phyloP scores from a whole-genome alignment of 1,140 invertebrate species.

The Eumaeus atala region DNA sequence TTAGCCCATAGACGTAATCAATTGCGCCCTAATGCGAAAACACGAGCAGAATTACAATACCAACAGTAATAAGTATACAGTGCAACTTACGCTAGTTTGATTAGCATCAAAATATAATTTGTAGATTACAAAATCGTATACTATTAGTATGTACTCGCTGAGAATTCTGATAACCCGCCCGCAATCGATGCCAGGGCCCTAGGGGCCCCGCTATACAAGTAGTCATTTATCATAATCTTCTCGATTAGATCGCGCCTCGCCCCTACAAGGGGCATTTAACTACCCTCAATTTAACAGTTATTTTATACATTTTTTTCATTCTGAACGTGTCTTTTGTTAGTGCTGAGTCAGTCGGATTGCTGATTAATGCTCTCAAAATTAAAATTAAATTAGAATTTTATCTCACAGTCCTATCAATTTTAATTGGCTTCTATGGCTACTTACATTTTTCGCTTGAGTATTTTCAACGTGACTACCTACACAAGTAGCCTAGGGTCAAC shows the following conservation, averaged over 20 bases:
- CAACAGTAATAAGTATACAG: too few species aligned
- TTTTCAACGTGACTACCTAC: too few species aligned
- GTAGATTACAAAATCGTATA: conserved; percentile 10
- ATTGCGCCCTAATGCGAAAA: too few species aligned
- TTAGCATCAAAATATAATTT: conserved; percentile 7
- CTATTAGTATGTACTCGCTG: conserved; percentile 13
- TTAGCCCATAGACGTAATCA: too few species aligned
- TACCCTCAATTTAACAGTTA: conserved; percentile 66
- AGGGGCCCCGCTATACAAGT: conserved; percentile 18
- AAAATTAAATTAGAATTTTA: conserved; percentile 1
- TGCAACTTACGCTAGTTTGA: not conserved
- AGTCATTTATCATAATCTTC: conserved; percentile 67
- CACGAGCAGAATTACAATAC: too few species aligned
- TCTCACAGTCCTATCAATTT: not conserved
- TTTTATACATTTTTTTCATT: conserved; percentile 56
- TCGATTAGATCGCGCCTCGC: conserved; percentile 61
- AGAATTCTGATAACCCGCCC: conserved; percentile 18
- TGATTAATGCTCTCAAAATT: conserved; percentile 24
- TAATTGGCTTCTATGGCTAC: too few species aligned
- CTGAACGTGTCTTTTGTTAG: conserved; percentile 45
- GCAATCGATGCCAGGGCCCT: conserved; percentile 25
- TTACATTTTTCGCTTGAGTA: too few species aligned
- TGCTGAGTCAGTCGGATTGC: conserved; percentile 35
- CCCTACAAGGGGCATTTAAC: conserved; percentile 48
- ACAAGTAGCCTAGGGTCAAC: too few species aligned